Evolutionary conservation across 2,113 vertebrate species (phyloP).

Genomic region (Hydrochoerus hydrochaeris): DNA sequence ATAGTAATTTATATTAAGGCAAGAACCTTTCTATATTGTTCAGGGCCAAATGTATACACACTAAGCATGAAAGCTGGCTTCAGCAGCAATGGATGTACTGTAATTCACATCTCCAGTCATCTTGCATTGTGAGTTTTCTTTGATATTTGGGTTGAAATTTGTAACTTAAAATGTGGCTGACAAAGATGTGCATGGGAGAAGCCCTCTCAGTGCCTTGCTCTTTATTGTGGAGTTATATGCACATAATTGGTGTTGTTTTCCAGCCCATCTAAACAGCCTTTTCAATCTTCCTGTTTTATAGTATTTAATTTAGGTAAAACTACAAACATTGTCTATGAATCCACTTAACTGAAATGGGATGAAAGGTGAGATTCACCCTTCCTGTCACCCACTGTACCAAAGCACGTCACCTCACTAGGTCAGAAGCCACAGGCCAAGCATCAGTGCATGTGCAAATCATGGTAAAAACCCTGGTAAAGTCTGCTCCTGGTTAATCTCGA

Average conservation of each 20-base stretch:
- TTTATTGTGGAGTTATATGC: not conserved
- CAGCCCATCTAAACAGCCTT: not conserved
- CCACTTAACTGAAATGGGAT: not conserved
- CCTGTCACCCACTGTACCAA: not conserved
- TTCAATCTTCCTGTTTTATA: not conserved
- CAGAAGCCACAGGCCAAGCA: not conserved
- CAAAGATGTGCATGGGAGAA: not conserved
- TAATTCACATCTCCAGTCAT: not conserved
- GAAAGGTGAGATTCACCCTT: not conserved
- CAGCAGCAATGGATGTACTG: not conserved
- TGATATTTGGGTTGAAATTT: not conserved
- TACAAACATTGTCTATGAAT: not conserved
- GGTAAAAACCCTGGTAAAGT: not conserved
- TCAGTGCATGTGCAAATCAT: not conserved
- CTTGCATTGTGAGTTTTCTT: not conserved
- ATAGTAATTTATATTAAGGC: too few relatives aligned
- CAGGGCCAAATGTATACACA: not conserved
- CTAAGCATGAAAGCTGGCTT: not conserved
- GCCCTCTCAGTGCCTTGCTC: not conserved
- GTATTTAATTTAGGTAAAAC: slow-evolving; percentile 4
- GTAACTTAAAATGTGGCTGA: not conserved
- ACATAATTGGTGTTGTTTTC: not conserved
- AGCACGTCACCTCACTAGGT: not conserved
- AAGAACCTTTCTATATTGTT: not conserved
- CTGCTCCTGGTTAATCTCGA: not conserved